Percentiles rank a stretch among this genome's conserved stretches.
Conservation (phyloP, 2,888 invertebrate species). For the Cremastinae sp. region DNA sequence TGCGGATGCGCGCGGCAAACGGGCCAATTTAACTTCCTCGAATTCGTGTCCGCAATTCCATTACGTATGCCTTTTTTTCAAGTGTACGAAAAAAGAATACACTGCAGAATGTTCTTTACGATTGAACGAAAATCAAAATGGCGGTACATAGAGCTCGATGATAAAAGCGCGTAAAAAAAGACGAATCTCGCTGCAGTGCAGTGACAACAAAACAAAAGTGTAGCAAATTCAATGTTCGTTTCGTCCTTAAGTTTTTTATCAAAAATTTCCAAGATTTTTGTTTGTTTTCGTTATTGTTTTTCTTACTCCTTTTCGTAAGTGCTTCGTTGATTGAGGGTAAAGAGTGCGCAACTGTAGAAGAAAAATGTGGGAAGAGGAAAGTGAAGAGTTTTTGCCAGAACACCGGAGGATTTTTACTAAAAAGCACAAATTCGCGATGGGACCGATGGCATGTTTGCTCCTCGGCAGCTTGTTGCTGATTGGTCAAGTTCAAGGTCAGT, state of each 20-base stretch:
- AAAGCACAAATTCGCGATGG: constrained; percentile 42
- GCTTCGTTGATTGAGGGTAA: background rate
- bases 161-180: background rate
- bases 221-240: too few relatives aligned
- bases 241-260: too few relatives aligned
- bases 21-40: background rate
- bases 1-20: constrained; percentile 46
- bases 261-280: too few relatives aligned
- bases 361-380: background rate
- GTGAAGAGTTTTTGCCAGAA: constrained; percentile 11
- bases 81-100: background rate
- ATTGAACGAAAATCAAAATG: constrained; percentile 22
- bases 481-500: constrained; percentile 62
- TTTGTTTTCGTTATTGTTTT: background rate
- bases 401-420: constrained; percentile 23
- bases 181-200: background rate
- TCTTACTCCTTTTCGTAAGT: too few relatives aligned
- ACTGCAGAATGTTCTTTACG: background rate
- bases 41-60: background rate
- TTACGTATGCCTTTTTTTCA: background rate
- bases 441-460: constrained; percentile 41
- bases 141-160: constrained; percentile 5
- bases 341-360: background rate
- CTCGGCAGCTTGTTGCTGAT: constrained; percentile 60
- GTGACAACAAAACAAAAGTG: background rate